Conservation (phyloP, 2,113 vertebrate genomes). For the Microtus pennsylvanicus region DNA sequence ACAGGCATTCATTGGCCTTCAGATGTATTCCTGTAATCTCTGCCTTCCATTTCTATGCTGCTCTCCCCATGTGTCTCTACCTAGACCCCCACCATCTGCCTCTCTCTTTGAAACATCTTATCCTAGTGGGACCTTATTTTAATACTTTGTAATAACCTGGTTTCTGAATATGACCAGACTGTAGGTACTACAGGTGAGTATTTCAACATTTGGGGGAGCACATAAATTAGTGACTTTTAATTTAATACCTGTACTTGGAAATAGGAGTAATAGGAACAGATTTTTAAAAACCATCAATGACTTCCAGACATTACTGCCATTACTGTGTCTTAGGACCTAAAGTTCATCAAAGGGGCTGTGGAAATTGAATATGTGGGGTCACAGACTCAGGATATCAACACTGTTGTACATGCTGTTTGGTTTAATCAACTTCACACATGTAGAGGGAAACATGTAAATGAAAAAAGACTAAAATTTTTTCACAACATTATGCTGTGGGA, state of each 20-base stretch:
- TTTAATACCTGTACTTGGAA: not conserved
- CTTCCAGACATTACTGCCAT: not conserved
- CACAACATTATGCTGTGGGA: not conserved
- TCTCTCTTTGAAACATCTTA: not conserved
- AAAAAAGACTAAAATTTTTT: not conserved
- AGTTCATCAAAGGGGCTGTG: not conserved
- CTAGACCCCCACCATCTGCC: not conserved
- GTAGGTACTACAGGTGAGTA: not conserved
- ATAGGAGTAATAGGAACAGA: not conserved
- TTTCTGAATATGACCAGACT: not conserved
- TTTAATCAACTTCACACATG: not conserved
- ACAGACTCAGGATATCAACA: not conserved
- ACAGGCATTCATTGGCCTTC: not conserved
- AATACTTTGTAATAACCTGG: not conserved
- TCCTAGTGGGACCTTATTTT: not conserved
- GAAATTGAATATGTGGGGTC: not conserved
- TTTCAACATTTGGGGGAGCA: not conserved
- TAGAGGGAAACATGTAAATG: not conserved
- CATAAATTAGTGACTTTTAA: not conserved
- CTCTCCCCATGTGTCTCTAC: not conserved
- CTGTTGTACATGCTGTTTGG: not conserved
- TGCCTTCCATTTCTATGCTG: not conserved
- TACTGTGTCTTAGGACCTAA: not conserved
- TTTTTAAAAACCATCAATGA: not conserved
- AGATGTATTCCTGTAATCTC: fast-evolving